A percentile compares a stretch with the other conserved stretches of the same genome.
Conservation (phyloP, 2,113 vertebrate species). For the Dipodomys stephensi region DNA sequence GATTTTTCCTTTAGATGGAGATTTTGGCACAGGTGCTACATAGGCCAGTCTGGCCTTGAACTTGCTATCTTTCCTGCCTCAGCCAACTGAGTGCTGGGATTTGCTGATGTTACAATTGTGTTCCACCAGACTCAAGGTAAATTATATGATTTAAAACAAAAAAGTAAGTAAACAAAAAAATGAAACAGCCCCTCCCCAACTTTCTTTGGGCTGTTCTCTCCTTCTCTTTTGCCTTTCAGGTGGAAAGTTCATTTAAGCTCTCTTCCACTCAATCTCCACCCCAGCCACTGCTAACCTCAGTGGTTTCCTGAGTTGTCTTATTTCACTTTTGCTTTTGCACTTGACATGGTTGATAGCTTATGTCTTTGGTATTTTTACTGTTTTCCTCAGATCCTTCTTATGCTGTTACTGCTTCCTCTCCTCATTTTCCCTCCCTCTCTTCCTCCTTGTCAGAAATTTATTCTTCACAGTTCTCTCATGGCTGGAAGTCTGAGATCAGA, state of each 20-base stretch:
- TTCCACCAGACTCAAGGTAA: too few species aligned
- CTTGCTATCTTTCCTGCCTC: neutral
- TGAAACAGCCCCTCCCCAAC: too few species aligned
- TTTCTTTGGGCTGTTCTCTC: neutral
- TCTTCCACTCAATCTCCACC: neutral
- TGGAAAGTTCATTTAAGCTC: neutral
- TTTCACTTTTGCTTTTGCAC: conserved; percentile 3
- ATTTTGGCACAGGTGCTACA: neutral
- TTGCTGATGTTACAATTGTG: neutral
- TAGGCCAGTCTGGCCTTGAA: neutral
- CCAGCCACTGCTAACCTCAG: neutral
- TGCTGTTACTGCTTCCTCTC: neutral
- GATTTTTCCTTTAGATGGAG: neutral
- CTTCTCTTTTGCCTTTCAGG: neutral
- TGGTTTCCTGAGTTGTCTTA: neutral
- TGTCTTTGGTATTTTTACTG: neutral
- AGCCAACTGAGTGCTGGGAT: neutral
- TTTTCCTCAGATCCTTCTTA: neutral
- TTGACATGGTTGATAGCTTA: neutral
- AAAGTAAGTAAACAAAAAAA: too few species aligned
- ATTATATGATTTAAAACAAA: too few species aligned
- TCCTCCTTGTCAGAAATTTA: neutral
- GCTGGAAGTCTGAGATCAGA: neutral
- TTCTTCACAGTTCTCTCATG: neutral
- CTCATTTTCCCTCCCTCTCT: too few species aligned